phyloP scores from a whole-genome alignment of 2,888 invertebrate species.

The Lithodes maja region DNA sequence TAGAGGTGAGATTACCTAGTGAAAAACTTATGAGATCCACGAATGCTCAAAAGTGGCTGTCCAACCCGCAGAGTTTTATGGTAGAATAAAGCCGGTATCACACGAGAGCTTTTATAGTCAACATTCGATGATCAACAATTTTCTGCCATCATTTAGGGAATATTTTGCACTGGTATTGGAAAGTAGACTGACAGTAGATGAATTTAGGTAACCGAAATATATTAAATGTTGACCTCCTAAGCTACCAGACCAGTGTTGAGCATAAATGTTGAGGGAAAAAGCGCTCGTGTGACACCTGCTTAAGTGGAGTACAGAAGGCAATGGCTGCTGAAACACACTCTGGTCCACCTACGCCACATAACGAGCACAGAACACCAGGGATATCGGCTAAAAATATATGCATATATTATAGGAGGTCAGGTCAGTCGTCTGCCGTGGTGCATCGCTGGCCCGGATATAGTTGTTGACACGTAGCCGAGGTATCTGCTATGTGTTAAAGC shows the following conservation, averaged over 20 bases:
- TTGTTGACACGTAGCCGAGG: neutral
- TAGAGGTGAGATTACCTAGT: neutral
- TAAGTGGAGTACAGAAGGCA: neutral
- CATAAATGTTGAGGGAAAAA: no score
- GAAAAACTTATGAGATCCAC: neutral
- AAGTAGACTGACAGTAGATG: no score
- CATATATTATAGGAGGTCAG: neutral
- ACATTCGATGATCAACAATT: no score
- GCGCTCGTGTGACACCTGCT: no score
- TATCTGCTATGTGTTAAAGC: neutral
- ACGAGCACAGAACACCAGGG: neutral
- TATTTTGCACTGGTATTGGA: no score
- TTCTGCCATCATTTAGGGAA: no score
- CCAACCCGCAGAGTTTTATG: neutral
- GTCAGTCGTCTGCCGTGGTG: neutral
- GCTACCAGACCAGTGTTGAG: no score
- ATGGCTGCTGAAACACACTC: conserved; percentile 13
- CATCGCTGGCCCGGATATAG: neutral
- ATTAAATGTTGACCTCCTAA: no score
- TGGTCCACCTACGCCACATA: neutral
- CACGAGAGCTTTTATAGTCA: no score
- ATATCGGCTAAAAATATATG: neutral
- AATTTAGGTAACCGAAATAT: no score
- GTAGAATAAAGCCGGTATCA: neutral
- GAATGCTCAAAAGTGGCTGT: neutral